Evolutionary conservation across 2,888 invertebrate genomes (phyloP), one percentile per base, ranked within the genome.

Genomic region (Clistopyga incitator): DNA sequence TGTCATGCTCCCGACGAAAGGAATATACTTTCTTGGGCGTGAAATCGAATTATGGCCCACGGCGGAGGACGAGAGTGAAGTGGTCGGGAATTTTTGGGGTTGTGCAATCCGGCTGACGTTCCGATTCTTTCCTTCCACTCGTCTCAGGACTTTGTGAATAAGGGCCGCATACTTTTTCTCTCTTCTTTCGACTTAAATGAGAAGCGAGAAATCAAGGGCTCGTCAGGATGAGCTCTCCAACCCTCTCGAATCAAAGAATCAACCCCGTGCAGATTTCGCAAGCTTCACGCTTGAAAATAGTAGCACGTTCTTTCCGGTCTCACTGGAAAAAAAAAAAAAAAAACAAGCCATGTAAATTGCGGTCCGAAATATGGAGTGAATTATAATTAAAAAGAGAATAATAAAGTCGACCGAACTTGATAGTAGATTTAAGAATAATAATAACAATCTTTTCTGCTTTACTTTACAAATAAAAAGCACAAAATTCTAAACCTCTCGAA

Each of bases 271-370:
- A 54, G 72, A 78, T 59, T 80, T 81, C 78, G 67, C 74, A 75
- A 79, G 81, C 85, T 85, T 83, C 82, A 77, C 82, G 71, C 85
- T 87, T 88, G 79, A 86, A 88, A 87, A 87, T 85, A 85, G 85
- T 86, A 87, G 87, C 88, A 87, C 88, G 88, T 88, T 86, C 68
- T 72, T 77, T 80, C 77, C 77, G 78, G 80, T 18, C 34, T 74
- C 68, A 20, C 65, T 61, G 74, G 67, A 72, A 71, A 80, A 77
- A 70, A n/a, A n/a, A n/a, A n/a, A n/a, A 72, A 71, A 80, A 77
- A 54, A 78, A 61, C 38, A 45, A 61, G 67, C 80, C 23, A 23
- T 61, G 76, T 83, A 52, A 67, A 67, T 76, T 56, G 38, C 54
- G 34, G 52, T 18, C 70, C 78, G 54, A 13, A 54, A 38, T 54